Evolutionary conservation across 2,888 invertebrate genomes (phyloP), one percentile per base, ranked within the genome.

Genomic region (Anthophora plumipes): DNA sequence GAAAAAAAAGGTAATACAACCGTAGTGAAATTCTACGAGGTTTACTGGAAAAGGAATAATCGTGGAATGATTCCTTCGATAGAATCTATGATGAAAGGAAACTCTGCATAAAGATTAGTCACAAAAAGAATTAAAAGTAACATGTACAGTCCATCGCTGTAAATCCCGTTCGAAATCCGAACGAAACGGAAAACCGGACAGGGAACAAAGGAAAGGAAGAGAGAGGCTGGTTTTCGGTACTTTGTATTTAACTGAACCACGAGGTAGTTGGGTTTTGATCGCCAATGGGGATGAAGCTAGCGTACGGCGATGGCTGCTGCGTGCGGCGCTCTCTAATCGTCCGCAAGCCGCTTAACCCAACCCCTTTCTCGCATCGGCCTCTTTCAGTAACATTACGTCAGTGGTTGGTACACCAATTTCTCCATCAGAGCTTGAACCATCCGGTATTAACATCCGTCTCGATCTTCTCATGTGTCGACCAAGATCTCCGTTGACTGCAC

Each of bases 341-440:
- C 88, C 89, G 83, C 90, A 91, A 92, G 89, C 91, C 89, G 91
- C 91, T 91, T 91, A 91, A 82, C 82, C 71, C 78, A 79, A 66
- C 69, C 70, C 72, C 7, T 31, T 17, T 57, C 52, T 71, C 66
- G 50, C 55, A 57, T 83, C 75, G 50, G 70, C 77, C 84, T 74
- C 85, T 76, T 78, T 75, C 84, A 60, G 76, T 55, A 71, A 76
- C 77, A 72, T 76, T 71, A 80, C 72, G 70, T 39, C 57, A 57
- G 70, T 48, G 75, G 76, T 82, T 82, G 76, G 68, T 79, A 84
- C 82, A 80, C 82, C 76, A 71, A 80, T 80, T 84, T 76, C 82
- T 77, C 79, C 75, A 81, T 78, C 84, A 72, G 70, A 73, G 71
- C 55, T 61, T 66, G 71, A 67, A 76, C 75, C 80, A 17, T 41